Evolutionary conservation across 64 coral and sea anemone species (phyloP), one percentile per base, ranked within the genome.

Genomic region (Astreopora myriophthalma): DNA sequence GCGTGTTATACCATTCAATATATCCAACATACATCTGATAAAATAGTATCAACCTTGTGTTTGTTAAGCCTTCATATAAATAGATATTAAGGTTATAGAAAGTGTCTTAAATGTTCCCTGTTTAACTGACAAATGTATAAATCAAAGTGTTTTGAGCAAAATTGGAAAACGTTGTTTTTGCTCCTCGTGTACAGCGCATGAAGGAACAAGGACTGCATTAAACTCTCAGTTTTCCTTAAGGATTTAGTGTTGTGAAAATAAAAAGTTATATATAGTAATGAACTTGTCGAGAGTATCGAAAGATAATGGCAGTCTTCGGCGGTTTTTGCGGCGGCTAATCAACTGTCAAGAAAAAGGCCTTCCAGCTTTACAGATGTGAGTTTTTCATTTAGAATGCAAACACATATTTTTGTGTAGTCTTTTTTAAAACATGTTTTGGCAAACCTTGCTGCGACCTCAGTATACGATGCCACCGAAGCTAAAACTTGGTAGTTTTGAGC

Each of bases 321-420:
- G 20, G 4, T 64, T 64, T 73, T 73, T n/a, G n/a, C n/a, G n/a
- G n/a, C n/a, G n/a, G 70, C 20, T 14, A 36, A n/a, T 13, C 34
- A 37, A 37, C 4, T 35, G 10, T 25, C 33, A 33, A 11, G 34
- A 16, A 65, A 58, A 80, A 25, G 4, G 20, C n/a, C 16, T 8
- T 24, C 8, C 79, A 83, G 55, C 79, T 83, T 38, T 61, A 19
- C 79, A 83, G 79, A 20, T 83, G 79, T 12, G 3, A 7, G 32
- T 83, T 66, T 65, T 65, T 64, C 76, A 83, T 63, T 65, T 64
- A 8, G 29, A 64, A 16, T 34, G 32, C 57, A 24, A 65, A 83
- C 52, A 44, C 5, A 60, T 28, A 27, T 35, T 34, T 60, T 35
- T 57, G n/a, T n/a, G 13, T 1, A 19, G 30, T 32, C 49, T 65